Conservation (phyloP, 2,888 invertebrate genomes). For the Ophion costatus region DNA sequence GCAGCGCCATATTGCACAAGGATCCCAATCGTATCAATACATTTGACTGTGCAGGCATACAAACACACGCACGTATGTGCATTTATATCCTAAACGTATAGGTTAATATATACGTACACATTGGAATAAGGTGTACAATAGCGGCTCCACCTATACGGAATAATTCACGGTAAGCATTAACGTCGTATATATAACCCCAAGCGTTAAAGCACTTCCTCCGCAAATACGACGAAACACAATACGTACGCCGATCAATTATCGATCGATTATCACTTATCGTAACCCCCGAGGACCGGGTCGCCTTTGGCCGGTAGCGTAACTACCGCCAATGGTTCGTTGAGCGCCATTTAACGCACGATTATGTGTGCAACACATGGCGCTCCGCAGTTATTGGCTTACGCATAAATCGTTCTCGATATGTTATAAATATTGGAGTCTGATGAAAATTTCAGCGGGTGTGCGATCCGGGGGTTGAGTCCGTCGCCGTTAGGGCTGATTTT, state of each 20-base stretch:
- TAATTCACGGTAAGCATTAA: slow-evolving; percentile 64
- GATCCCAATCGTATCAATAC: slow-evolving; percentile 36
- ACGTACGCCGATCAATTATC: slow-evolving; percentile 60
- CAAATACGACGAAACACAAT: slow-evolving; percentile 55
- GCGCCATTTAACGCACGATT: slow-evolving; percentile 46
- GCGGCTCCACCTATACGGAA: slow-evolving; percentile 55
- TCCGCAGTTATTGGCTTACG: background rate
- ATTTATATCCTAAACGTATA: slow-evolving; percentile 23
- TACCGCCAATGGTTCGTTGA: slow-evolving; percentile 51
- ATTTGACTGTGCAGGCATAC: slow-evolving; percentile 10
- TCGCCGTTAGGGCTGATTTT: background rate
- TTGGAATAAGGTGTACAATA: slow-evolving; percentile 41
- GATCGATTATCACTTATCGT: slow-evolving; percentile 66
- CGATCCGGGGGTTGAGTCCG: no score
- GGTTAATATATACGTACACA: slow-evolving; percentile 11
- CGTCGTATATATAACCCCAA: slow-evolving; percentile 30
- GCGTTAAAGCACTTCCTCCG: slow-evolving; percentile 58
- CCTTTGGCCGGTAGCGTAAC: slow-evolving; percentile 26
- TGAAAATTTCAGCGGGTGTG: no score
- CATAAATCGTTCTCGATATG: slow-evolving; percentile 1
- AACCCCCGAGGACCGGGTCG: background rate
- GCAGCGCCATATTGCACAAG: slow-evolving; percentile 64
- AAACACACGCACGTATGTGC: background rate
- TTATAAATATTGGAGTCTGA: slow-evolving; percentile 10
- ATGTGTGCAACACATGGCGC: slow-evolving; percentile 53